Evolutionary conservation across 2,888 invertebrate genomes (phyloP).

Genomic region (Apamea sordens): DNA sequence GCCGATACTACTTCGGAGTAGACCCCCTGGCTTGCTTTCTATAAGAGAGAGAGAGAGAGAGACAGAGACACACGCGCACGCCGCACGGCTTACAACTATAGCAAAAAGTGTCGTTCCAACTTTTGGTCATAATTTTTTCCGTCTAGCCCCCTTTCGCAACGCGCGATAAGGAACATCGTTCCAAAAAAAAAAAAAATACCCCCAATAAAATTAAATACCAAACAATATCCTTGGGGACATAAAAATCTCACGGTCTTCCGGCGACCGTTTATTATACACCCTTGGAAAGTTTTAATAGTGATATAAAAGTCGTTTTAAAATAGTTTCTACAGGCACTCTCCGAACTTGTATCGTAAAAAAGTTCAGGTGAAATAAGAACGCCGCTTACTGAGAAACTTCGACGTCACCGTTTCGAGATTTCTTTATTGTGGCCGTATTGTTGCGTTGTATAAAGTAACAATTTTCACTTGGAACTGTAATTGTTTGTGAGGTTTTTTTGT

Average conservation of each 20-base stretch:
- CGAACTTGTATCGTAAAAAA: constrained; percentile 78
- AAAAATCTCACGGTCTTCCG: constrained; percentile 42
- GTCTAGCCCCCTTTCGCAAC: too few relatives aligned
- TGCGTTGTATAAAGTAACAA: constrained; percentile 40
- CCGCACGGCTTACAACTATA: too few relatives aligned
- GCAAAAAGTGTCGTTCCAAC: too few relatives aligned
- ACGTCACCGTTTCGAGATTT: constrained; percentile 61
- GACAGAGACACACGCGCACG: too few relatives aligned
- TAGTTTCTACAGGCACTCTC: constrained; percentile 72
- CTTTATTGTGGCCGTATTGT: constrained; percentile 55
- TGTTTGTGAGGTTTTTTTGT: constrained; percentile 1
- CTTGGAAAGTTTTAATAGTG: constrained; percentile 79
- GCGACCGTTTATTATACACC: constrained; percentile 61
- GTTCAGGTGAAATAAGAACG: constrained; percentile 71
- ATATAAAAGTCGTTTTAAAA: constrained; percentile 84
- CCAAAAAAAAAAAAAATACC: background rate
- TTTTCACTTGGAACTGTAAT: constrained; percentile 10
- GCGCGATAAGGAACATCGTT: too few relatives aligned
- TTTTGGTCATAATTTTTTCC: too few relatives aligned
- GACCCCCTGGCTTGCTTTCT: too few relatives aligned
- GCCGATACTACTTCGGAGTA: too few relatives aligned
- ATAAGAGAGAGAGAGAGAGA: too few relatives aligned
- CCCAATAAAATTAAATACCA: constrained; percentile 58
- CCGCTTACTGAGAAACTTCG: constrained; percentile 63
- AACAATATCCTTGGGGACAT: constrained; percentile 49